Evolutionary conservation across 2,888 invertebrate species (phyloP).

Genomic region (Busseola fusca): DNA sequence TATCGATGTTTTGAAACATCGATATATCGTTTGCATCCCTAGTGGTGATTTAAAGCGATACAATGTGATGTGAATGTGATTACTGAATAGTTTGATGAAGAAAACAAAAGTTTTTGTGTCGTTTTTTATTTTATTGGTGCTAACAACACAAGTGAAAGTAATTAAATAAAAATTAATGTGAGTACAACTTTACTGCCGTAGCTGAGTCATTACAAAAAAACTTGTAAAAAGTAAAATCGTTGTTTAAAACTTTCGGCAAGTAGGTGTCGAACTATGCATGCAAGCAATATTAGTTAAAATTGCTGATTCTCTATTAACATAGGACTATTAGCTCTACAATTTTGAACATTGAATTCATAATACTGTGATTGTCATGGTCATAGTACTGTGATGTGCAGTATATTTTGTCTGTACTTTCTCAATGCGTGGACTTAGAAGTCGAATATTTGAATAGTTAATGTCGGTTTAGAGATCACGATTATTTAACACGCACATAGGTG

Average conservation of each 20-base stretch:
- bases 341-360: background rate
- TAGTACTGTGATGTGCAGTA: background rate
- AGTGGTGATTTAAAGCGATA: too few relatives aligned
- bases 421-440: constrained; percentile 32
- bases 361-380: background rate
- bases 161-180: constrained; percentile 36
- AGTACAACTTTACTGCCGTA: constrained; percentile 4
- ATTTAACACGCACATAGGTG: constrained; percentile 31
- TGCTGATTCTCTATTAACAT: background rate
- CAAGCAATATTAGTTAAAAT: background rate
- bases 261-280: constrained; percentile 4
- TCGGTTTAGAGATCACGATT: constrained; percentile 61
- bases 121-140: constrained; percentile 8
- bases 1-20: too few relatives aligned
- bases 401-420: constrained; percentile 36
- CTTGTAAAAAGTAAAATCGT: constrained; percentile 28
- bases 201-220: background rate
- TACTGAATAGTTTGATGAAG: constrained; percentile 7
- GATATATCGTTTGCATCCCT: too few relatives aligned
- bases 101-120: constrained; percentile 43
- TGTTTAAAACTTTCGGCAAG: constrained; percentile 35
- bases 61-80: too few relatives aligned
- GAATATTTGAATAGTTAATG: constrained; percentile 64
- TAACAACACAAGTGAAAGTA: constrained; percentile 43
- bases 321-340: background rate